phyloP scores from a whole-genome alignment of 2,888 invertebrate genomes.

The Acanthacorydalis orientalis region DNA sequence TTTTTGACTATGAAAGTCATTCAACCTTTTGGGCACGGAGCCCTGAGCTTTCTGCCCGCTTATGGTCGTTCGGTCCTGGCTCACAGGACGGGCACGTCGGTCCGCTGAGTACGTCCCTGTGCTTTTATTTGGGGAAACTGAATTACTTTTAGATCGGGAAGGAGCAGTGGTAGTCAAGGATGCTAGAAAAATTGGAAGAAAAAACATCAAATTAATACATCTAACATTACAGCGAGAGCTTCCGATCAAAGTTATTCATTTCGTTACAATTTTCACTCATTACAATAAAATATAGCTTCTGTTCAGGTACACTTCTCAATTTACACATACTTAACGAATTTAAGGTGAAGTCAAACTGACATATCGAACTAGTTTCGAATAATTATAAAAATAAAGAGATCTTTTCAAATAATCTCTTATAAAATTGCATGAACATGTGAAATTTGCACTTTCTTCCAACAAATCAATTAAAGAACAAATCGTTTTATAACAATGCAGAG shows the following conservation, averaged over 20 bases:
- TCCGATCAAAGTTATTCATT: constrained; percentile 7
- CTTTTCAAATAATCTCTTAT: too few relatives aligned
- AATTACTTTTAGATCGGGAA: constrained; percentile 50
- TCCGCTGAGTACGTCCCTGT: constrained; percentile 19
- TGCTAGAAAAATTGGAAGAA: constrained; percentile 41
- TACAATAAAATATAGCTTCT: too few relatives aligned
- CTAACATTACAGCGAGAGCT: background rate
- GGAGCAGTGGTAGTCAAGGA: constrained; percentile 58
- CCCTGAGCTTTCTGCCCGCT: background rate
- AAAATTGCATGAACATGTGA: too few relatives aligned
- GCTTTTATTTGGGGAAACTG: constrained; percentile 31
- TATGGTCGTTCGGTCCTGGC: constrained; percentile 1
- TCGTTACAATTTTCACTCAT: constrained; percentile 10
- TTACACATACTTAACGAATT: too few relatives aligned
- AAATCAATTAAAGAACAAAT: too few relatives aligned
- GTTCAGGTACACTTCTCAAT: background rate
- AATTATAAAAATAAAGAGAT: too few relatives aligned
- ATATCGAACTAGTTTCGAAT: too few relatives aligned
- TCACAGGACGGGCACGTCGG: constrained; percentile 10
- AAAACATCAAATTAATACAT: constrained; percentile 10
- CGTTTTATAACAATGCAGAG: too few relatives aligned
- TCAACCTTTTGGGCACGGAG: background rate
- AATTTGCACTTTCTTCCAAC: too few relatives aligned
- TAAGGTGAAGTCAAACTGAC: too few relatives aligned
- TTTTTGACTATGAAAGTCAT: background rate